Base-by-base conservation (phyloP, 2,888 invertebrate species). In the Spilosoma lubricipeda region DNA sequence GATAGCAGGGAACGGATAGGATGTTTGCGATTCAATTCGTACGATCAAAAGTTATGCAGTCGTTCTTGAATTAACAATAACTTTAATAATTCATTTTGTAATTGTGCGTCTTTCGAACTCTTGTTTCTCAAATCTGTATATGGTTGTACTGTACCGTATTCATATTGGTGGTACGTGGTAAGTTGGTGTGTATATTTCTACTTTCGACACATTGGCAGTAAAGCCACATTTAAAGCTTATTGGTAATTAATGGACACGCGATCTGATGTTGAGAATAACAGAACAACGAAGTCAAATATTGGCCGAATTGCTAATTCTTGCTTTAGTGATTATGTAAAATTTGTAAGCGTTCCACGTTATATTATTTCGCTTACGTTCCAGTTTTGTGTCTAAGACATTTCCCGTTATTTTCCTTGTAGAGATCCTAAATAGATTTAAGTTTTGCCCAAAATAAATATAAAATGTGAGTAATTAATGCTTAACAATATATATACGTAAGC, bases 1-100 rank as follows among this genome's bases (percentile, higher is more conserved):
- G 80, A 86, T 85, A 84, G 80, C 77, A 83, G 81, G 80, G 82
- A 86, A 85, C 85, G 81, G 85, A 84, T 86, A 83, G 74, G 77
- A 56, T 77, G 76, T 83, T 86, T 86, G 82, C 76, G 80, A 86
- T 84, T 84, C 81, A 81, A 79, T 82, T 59, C 81, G 81, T 70
- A 75, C 77, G 75, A 74, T 80, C 65, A 45, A 67, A 73, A 42
- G 59, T 75, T 72, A 74, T 80, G 85, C 83, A 85, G 67, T 83
- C 78, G 59, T 73, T 79, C 76, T 85, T 82, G 73, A 73, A 73
- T 70, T 67, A 72, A 56, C 52, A 72, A 72, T 63, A 70, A 64
- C 45, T 72, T 66, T 45, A 59, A 59, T 42, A 59, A 72, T 52
- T n/a, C n/a, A n/a, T 69, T 69, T 56, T 52, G 69, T 69, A n/a